Evolutionary conservation across 2,888 invertebrate genomes (phyloP).

Genomic region (Morinoia aosen): DNA sequence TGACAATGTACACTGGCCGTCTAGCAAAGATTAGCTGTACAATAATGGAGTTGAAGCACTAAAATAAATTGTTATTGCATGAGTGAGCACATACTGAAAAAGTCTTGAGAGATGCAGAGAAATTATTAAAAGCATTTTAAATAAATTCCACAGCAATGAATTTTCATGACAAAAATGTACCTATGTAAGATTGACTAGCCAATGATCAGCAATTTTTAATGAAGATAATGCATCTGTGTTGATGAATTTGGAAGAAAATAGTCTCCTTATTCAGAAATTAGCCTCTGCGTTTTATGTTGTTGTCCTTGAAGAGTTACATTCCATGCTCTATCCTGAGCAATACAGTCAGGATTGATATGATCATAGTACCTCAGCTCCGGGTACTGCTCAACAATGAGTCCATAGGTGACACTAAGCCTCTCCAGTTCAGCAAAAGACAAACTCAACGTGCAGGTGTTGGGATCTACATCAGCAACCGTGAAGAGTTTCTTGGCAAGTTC

Average conservation of each 20-base stretch:
- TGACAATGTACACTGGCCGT: too few relatives aligned
- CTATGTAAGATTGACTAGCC: too few relatives aligned
- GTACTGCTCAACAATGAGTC: constrained; percentile 76
- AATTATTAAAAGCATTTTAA: too few relatives aligned
- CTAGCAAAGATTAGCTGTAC: neutral
- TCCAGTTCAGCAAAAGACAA: constrained; percentile 85
- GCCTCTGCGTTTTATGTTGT: neutral
- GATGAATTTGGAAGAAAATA: neutral
- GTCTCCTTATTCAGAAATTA: neutral
- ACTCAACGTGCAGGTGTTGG: constrained; percentile 79
- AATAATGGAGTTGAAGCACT: neutral
- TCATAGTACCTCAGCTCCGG: constrained; percentile 68
- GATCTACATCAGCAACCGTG: constrained; percentile 81
- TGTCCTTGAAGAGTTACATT: neutral
- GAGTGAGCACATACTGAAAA: too few relatives aligned
- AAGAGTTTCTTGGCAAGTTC: constrained; percentile 81
- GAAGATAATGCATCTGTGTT: too few relatives aligned
- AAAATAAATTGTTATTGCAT: too few relatives aligned
- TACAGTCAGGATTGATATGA: neutral
- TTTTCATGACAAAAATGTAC: too few relatives aligned
- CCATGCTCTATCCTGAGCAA: constrained; percentile 19
- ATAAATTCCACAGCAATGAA: too few relatives aligned
- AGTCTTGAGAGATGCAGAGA: too few relatives aligned
- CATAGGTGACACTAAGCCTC: constrained; percentile 83
- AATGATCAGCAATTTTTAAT: too few relatives aligned